These are phyloP conservation scores for Polypterus bichir DNA, from an alignment of 2,113 vertebrate species.

Conservation along the genomic window DNA sequence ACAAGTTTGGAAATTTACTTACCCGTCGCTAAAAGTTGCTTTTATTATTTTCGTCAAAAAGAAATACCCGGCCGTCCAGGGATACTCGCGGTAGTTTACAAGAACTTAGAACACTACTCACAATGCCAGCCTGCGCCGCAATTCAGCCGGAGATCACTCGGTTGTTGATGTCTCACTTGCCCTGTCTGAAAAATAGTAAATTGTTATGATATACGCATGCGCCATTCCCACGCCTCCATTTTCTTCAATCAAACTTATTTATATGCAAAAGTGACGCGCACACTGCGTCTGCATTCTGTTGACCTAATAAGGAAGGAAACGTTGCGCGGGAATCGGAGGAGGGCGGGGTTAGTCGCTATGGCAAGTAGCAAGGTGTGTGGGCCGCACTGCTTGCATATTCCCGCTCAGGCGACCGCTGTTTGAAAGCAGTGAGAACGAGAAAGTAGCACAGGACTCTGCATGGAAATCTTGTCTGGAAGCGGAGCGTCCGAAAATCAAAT, in stretches of 20 bases:
- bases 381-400: too few species aligned
- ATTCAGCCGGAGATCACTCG: background rate
- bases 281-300: constrained; percentile 52
- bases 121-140: too few species aligned
- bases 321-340: constrained; percentile 66
- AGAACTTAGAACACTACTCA: too few species aligned
- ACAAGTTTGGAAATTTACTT: too few species aligned
- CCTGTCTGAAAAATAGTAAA: constrained; percentile 33
- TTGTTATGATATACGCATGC: constrained; percentile 49
- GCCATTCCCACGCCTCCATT: constrained; percentile 55
- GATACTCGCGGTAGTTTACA: background rate
- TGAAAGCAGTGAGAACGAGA: too few species aligned
- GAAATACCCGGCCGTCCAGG: background rate
- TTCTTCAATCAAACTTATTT: constrained; percentile 63
- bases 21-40: too few species aligned
- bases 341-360: constrained; percentile 51
- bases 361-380: constrained; percentile 8
- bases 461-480: too few species aligned
- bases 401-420: too few species aligned
- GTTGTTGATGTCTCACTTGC: constrained; percentile 24
- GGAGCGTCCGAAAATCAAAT: too few species aligned
- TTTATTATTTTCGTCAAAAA: too few species aligned
- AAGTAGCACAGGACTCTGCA: too few species aligned
- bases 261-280: constrained; percentile 51
- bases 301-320: constrained; percentile 72